Conservation (phyloP, 2,888 invertebrate genomes). For the Trissolcus brochymenae region DNA sequence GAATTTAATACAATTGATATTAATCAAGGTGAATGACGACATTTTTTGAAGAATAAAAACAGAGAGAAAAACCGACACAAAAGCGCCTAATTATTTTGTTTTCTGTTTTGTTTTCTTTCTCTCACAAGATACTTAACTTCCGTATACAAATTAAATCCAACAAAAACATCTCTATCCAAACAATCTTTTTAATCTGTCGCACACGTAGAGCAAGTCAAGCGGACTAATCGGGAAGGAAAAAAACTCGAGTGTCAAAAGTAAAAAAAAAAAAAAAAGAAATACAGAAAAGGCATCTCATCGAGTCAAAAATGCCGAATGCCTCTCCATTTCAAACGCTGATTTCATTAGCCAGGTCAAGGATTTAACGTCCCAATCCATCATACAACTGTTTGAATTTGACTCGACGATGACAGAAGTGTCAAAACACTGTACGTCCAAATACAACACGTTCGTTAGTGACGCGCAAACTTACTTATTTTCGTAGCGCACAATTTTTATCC, state of each 20-base stretch:
- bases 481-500: conserved; percentile 57
- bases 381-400: conserved; percentile 6
- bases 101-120: too few species aligned
- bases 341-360: conserved; percentile 42
- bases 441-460: conserved; percentile 16
- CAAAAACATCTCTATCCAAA: conserved; percentile 20
- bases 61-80: too few species aligned
- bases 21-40: too few species aligned
- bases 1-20: too few species aligned
- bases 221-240: background rate
- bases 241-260: background rate
- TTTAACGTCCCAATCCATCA: conserved; percentile 53
- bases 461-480: conserved; percentile 54
- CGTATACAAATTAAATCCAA: conserved; percentile 16
- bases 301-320: conserved; percentile 2
- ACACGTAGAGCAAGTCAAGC: background rate
- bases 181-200: conserved; percentile 33
- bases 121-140: background rate
- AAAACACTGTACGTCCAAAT: conserved; percentile 18
- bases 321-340: conserved; percentile 1
- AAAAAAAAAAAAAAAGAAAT: conserved; percentile 22
- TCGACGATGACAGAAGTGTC: conserved; percentile 37
- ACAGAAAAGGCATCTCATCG: conserved; percentile 7
- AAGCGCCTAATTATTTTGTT: too few species aligned
- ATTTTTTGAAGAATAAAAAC: too few species aligned